Conservation (phyloP, 2,113 vertebrate species). For the Passer montanus region DNA sequence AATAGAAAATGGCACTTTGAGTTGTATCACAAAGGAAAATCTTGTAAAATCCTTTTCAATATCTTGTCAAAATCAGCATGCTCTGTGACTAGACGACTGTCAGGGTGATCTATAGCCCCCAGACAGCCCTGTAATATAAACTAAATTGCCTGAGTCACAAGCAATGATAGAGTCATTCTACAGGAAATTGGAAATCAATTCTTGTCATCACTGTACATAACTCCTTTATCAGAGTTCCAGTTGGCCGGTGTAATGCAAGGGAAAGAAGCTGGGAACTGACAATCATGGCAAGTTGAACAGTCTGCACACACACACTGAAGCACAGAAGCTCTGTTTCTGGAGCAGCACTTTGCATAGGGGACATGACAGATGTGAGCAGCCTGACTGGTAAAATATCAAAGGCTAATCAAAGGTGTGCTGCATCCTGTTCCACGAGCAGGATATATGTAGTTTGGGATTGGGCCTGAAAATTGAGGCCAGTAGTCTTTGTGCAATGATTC, state of each 20-base stretch:
- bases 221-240: conserved; percentile 79
- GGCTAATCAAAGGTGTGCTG: not conserved
- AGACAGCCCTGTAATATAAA: conserved; percentile 79
- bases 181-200: conserved; percentile 98
- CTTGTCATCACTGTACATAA: conserved; percentile 88
- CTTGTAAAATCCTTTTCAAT: conserved; percentile 63
- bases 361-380: not conserved
- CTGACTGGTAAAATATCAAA: not conserved
- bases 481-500: accelerated
- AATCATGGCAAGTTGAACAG: not conserved
- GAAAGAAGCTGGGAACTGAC: conserved; percentile 37
- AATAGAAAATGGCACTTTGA: not conserved
- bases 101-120: conserved; percentile 85
- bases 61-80: conserved; percentile 77
- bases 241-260: conserved; percentile 64
- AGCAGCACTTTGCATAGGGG: not conserved
- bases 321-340: not conserved
- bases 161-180: conserved; percentile 90
- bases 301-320: not conserved
- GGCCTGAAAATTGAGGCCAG: not conserved
- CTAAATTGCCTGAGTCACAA: conserved; percentile 88
- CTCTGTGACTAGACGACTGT: conserved; percentile 80
- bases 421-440: not conserved
- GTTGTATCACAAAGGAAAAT: conserved; percentile 34
- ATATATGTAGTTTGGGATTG: accelerated